A percentile compares a stretch with the other conserved stretches of the same genome.
Conservation (phyloP, 2,113 vertebrate genomes). For the Copsychus sechellarum region DNA sequence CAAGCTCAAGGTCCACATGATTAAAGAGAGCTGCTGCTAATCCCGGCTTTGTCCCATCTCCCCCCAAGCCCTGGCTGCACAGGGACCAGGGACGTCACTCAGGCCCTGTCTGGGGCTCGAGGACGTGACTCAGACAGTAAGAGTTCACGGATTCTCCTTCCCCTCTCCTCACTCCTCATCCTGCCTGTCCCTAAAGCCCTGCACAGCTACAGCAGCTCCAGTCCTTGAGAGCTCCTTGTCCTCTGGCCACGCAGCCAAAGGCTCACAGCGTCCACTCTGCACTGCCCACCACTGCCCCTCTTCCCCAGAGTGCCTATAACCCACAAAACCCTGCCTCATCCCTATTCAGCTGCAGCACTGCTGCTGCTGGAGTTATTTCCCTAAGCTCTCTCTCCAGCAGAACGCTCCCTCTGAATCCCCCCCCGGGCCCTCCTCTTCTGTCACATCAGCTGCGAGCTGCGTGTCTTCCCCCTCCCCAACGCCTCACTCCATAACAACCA, state of each 20-base stretch:
- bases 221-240: not conserved
- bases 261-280: not conserved
- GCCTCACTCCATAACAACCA: not conserved
- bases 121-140: not conserved
- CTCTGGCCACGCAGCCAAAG: not conserved
- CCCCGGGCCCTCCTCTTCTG: not conserved
- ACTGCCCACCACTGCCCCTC: fast-evolving
- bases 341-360: not conserved
- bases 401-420: not conserved
- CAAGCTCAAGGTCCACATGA: not conserved
- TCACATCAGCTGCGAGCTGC: not conserved
- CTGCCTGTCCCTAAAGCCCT: not conserved
- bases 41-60: not conserved
- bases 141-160: not conserved
- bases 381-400: not conserved
- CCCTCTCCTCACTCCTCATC: not conserved
- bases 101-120: not conserved
- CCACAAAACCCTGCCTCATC: not conserved
- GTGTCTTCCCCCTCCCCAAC: not conserved
- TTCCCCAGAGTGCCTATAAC: fast-evolving
- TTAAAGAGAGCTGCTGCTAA: conserved; percentile 1
- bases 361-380: not conserved
- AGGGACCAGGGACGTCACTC: not conserved
- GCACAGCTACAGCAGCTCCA: not conserved
- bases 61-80: not conserved